These are phyloP conservation scores for Idris sp. DNA, from an alignment of 1,140 invertebrate genomes.

Conservation along the genomic window DNA sequence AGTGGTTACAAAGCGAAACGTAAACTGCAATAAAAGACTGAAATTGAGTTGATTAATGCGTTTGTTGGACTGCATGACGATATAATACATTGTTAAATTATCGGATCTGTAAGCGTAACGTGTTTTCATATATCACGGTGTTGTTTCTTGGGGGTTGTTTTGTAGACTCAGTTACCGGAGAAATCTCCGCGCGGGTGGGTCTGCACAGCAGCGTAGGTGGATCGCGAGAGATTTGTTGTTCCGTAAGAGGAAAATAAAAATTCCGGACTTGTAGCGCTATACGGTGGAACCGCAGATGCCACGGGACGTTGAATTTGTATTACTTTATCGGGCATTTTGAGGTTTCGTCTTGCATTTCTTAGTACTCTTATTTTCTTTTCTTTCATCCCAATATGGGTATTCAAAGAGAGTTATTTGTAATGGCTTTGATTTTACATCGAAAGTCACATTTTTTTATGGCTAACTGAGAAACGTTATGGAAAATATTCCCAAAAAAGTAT, in stretches of 20 bases:
- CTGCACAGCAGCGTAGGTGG: slow-evolving; percentile 45
- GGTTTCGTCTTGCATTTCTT: slow-evolving; percentile 25
- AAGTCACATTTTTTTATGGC: slow-evolving; percentile 26
- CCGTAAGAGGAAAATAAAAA: slow-evolving; percentile 58
- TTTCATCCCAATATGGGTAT: slow-evolving; percentile 24
- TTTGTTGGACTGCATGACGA: slow-evolving; percentile 32
- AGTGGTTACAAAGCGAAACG: slow-evolving; percentile 22
- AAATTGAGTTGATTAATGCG: slow-evolving; percentile 37
- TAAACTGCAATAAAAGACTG: slow-evolving; percentile 40
- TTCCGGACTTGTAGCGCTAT: slow-evolving; percentile 46
- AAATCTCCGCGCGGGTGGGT: slow-evolving; percentile 28
- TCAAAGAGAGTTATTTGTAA: slow-evolving; percentile 21
- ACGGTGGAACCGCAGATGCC: slow-evolving; percentile 30
- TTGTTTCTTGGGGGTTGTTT: slow-evolving; percentile 41
- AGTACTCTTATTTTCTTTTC: slow-evolving; percentile 1
- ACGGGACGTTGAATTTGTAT: slow-evolving; percentile 45
- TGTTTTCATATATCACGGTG: slow-evolving; percentile 56
- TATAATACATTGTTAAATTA: slow-evolving; percentile 59
- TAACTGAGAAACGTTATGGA: slow-evolving; percentile 18
- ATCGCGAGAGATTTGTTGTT: slow-evolving; percentile 58
- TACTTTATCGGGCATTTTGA: slow-evolving; percentile 52
- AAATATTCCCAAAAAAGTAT: no score
- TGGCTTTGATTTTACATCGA: slow-evolving; percentile 40
- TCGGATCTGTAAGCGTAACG: slow-evolving; percentile 55
- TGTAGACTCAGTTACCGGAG: slow-evolving; percentile 35